phyloP scores from a whole-genome alignment of 2,888 invertebrate genomes.

The Temnothorax rugatulus region DNA sequence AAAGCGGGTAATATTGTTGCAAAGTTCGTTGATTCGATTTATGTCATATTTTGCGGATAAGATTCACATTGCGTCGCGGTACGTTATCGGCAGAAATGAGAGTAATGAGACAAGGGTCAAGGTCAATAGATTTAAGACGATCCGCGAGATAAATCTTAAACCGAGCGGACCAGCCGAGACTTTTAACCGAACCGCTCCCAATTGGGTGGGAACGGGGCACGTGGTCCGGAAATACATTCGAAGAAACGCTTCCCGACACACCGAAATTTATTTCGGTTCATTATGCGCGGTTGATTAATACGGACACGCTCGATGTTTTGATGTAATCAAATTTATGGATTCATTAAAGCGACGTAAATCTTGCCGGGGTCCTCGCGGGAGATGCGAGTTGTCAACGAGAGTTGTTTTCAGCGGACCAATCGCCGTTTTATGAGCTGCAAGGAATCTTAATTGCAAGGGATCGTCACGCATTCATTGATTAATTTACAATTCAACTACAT shows the following conservation, averaged over 20 bases:
- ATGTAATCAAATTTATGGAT: conserved; percentile 14
- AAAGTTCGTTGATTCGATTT: neutral
- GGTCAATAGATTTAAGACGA: neutral
- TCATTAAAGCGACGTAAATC: conserved; percentile 24
- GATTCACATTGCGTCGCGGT: too few species aligned
- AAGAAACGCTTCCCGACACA: neutral
- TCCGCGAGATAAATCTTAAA: neutral
- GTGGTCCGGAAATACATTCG: neutral
- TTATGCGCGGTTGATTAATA: conserved; percentile 8
- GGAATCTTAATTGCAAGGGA: conserved; percentile 27
- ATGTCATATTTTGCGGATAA: conserved; percentile 30
- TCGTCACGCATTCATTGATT: conserved; percentile 11
- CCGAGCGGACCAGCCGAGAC: neutral
- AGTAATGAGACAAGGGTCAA: conserved; percentile 16
- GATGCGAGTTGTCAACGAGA: neutral
- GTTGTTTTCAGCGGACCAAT: neutral
- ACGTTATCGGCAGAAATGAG: neutral
- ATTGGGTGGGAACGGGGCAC: neutral
- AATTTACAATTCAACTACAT: conserved; percentile 30
- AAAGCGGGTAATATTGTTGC: neutral
- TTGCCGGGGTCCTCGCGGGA: neutral
- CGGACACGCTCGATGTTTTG: neutral
- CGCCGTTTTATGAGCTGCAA: conserved; percentile 1
- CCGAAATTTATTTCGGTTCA: conserved; percentile 5
- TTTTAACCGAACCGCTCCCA: neutral